These are phyloP conservation scores for Hyposmocoma kahamanoa DNA, from an alignment of 1,140 invertebrate genomes.

Conservation along the genomic window DNA sequence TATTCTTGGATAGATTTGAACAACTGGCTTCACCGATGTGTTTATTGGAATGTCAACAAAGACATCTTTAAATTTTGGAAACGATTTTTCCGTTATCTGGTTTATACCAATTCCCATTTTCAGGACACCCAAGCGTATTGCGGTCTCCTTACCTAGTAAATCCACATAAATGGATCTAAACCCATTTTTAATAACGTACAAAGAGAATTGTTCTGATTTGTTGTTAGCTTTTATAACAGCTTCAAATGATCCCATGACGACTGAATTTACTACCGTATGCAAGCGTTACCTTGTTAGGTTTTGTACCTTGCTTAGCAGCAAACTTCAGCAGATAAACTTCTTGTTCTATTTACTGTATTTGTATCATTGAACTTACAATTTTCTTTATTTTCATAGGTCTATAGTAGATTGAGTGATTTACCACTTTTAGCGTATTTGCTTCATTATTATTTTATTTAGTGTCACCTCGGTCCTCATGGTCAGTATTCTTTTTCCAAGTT, in stretches of 20 bases:
- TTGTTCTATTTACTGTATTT: too few species aligned
- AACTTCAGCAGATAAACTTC: too few species aligned
- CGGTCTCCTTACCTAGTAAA: slow-evolving; percentile 3
- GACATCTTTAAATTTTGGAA: slow-evolving; percentile 8
- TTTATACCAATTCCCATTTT: slow-evolving; percentile 5
- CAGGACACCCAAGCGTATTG: not conserved
- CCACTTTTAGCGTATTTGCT: too few species aligned
- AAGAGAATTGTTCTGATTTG: not conserved
- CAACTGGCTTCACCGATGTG: not conserved
- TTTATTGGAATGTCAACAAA: slow-evolving; percentile 3
- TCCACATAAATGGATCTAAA: too few species aligned
- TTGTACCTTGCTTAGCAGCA: not conserved
- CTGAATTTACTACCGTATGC: slow-evolving; percentile 6
- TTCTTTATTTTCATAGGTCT: too few species aligned
- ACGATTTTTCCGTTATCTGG: slow-evolving; percentile 1
- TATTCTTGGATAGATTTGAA: slow-evolving; percentile 4
- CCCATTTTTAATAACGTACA: slow-evolving; percentile 7
- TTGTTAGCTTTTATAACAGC: not conserved
- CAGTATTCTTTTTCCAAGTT: too few species aligned
- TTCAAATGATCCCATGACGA: slow-evolving; percentile 6
- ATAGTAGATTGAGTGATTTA: too few species aligned
- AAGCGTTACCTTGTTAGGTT: not conserved
- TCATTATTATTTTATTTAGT: too few species aligned
- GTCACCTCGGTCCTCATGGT: too few species aligned
- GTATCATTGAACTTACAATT: too few species aligned